Base-by-base conservation (phyloP, 2,888 invertebrate genomes). In the Torymus aiolomorphi region DNA sequence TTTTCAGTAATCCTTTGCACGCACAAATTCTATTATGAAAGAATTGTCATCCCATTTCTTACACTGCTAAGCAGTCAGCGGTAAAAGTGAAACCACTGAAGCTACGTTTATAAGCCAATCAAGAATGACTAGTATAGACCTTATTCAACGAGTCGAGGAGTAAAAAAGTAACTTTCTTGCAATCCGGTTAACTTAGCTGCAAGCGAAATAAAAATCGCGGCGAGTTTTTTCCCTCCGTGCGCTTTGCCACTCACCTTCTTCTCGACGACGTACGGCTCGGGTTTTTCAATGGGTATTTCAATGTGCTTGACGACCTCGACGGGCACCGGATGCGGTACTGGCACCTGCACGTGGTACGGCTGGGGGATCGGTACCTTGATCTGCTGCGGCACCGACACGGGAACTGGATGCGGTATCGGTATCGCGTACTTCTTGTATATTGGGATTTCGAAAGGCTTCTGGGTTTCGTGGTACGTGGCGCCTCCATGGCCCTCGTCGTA, bases 291-390 rank as follows among this genome's bases (percentile, higher is more conserved):
- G 5, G 93, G 93, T 0, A 93, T 92, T 67, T 93, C 93, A 0
- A 93, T 89, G 65, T 92, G 92, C 83, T 91, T 92, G 18, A 92
- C 88, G 0, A 93, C 91, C 78, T 93, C 93, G 4, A 91, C 88
- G 0, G 90, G 88, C 31, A 90, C 89, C 11, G 90, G 90, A 85
- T 90, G 89, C 3, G 90, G 90, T 54, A 90, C 85, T 8, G 88
- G 84, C 2, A 93, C 92, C 84, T 92, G 90, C 16, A 93, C 93
- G 52, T 93, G 92, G 88, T 93, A 93, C 18, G 93, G 93, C 75
- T 93, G 92, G 0, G 93, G 93, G 3, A 93, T 92, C 12, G 92
- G 92, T 1, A 93, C 90, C 80, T 91, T 91, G 14, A 93, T 92
- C n/a, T 91, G 90, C 73, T 93, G 92, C 0, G 92, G 92, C 2